phyloP scores from a whole-genome alignment of 2,113 vertebrate genomes.

The human region GRCh38 chr6:145266001-145266500 shows the following conservation, averaged over 20 bases:
- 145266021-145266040: neutral
- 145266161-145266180: neutral
- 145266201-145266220: slow-evolving; percentile 23
- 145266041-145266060: neutral
- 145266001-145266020: neutral
- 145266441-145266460: slow-evolving; percentile 64
- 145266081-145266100: neutral
- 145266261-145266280: slow-evolving; percentile 61
- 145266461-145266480: slow-evolving; percentile 56
- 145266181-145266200: neutral
- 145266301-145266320: slow-evolving; percentile 55
- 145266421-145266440: slow-evolving; percentile 63
- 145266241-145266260: slow-evolving; percentile 60
- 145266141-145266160: neutral
- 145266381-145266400: slow-evolving; percentile 74
- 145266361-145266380: slow-evolving; percentile 69
- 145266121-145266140: neutral
- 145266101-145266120: neutral
- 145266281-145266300: slow-evolving; percentile 49
- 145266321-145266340: slow-evolving; percentile 46
- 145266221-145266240: slow-evolving; percentile 63
- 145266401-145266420: slow-evolving; percentile 73
- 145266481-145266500: slow-evolving; percentile 31
- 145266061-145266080: neutral
- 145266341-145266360: slow-evolving; percentile 62